Evolutionary conservation across 1,140 invertebrate species (phyloP), one percentile per base, ranked within the genome.

Genomic region (Zaprionus camerounensis): DNA sequence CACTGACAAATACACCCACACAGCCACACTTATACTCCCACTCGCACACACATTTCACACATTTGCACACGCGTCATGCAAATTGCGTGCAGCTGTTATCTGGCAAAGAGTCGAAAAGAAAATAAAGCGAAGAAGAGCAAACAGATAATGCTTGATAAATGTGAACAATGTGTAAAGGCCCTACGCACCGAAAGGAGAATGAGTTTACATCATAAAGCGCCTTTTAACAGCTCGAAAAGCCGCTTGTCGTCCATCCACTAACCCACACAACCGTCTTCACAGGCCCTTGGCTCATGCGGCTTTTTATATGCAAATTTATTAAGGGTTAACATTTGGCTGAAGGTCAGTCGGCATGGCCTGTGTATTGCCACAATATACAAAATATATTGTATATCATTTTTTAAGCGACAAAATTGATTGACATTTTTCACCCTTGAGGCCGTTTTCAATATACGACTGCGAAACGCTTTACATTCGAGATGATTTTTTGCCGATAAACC

Each of bases 321-420:
- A 80, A 84, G 84, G 84, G 84, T 88, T 88, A 84, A 88, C 84
- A 81, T 78, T 88, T 79, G 81, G 76, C 84, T 87, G 81, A 87
- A 87, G 84, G 84, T 87, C 84, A 87, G 84, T 88, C 75, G 78
- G 73, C 83, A 66, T 66, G 51, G 51, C 55, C 75, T 87, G 82
- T 88, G 83, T 87, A 80, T 82, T 68, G 75, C 61, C 71, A 62
- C 73, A 74, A 82, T 67, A 36, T 28, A 58, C 31, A 11, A 13
- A 58, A 57, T 83, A 72, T 87, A 83, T 82, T 82, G 68, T 87
- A 73, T 87, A 88, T 87, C 78, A 82, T 80, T 86, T 80, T 68
- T 88, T 87, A 88, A 87, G 87, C 84, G 84, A 88, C 84, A 79
- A 83, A 87, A 87, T 87, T 87, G 84, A 87, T 87, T 87, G 84